Conservation (phyloP, 2,113 vertebrate genomes). For the Acrocephalus kingi region DNA sequence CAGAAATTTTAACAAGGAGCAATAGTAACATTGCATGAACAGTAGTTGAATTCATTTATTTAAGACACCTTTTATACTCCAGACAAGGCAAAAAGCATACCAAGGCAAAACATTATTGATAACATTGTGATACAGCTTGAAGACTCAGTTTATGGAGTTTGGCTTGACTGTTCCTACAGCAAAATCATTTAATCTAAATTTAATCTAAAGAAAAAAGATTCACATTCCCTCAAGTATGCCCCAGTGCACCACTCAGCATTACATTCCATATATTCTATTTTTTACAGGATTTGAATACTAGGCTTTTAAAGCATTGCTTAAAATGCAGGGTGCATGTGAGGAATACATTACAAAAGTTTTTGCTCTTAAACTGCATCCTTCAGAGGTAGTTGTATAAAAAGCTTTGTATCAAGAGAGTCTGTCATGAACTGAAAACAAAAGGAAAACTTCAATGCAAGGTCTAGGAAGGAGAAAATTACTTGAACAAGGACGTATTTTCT, state of each 20-base stretch:
- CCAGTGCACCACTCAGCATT: background rate
- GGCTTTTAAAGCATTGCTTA: background rate
- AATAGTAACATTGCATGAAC: background rate
- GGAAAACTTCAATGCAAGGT: background rate
- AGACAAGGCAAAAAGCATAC: background rate
- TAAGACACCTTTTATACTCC: rapidly evolving
- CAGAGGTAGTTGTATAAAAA: background rate
- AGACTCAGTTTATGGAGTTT: background rate
- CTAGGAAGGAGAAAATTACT: background rate
- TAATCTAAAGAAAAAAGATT: background rate
- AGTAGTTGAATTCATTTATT: background rate
- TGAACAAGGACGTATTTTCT: background rate
- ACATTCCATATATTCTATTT: background rate
- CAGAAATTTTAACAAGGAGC: background rate
- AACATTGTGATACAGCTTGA: background rate
- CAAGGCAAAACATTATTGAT: background rate
- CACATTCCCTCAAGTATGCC: background rate
- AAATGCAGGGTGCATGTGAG: background rate
- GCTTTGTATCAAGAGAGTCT: background rate
- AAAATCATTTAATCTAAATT: background rate
- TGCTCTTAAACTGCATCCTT: background rate
- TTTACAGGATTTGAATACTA: background rate
- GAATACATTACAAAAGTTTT: background rate
- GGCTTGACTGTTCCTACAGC: background rate
- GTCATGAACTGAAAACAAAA: background rate